phyloP scores from a whole-genome alignment of 2,113 vertebrate species.

The Larimichthys crocea region DNA sequence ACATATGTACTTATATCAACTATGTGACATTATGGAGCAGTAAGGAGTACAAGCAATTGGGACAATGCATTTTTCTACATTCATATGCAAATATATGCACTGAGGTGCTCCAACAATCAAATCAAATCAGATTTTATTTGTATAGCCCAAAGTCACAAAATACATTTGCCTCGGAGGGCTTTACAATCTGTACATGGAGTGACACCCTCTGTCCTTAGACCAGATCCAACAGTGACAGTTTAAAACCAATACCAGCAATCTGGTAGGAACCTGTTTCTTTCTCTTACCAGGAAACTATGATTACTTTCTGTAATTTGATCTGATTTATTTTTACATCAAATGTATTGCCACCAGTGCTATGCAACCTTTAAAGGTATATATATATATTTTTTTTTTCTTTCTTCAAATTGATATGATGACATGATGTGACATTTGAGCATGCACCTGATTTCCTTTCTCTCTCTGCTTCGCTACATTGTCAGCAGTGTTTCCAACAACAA shows the following conservation, averaged over 20 bases:
- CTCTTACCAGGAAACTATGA: neutral
- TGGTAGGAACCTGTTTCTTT: neutral
- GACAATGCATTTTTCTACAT: neutral
- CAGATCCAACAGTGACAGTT: neutral
- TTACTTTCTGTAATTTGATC: neutral
- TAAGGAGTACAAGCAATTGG: neutral
- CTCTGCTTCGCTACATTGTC: too few species aligned
- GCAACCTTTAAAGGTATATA: too few species aligned
- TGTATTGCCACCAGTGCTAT: neutral
- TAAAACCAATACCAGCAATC: neutral
- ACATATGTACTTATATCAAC: conserved; percentile 9
- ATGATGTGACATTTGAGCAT: too few species aligned
- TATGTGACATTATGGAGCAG: neutral
- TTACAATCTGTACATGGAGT: too few species aligned
- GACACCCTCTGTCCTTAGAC: too few species aligned
- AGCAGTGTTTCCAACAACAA: too few species aligned
- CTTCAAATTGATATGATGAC: too few species aligned
- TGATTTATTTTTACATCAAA: neutral
- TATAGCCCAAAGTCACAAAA: too few species aligned
- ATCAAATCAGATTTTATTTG: too few species aligned
- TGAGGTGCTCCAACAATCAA: neutral
- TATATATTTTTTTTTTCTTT: too few species aligned
- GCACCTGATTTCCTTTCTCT: too few species aligned
- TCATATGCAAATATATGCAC: conserved; percentile 28
- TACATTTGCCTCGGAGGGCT: too few species aligned